Conservation (phyloP, 2,113 vertebrate species). For the Tympanuchus pallidicinctus region DNA sequence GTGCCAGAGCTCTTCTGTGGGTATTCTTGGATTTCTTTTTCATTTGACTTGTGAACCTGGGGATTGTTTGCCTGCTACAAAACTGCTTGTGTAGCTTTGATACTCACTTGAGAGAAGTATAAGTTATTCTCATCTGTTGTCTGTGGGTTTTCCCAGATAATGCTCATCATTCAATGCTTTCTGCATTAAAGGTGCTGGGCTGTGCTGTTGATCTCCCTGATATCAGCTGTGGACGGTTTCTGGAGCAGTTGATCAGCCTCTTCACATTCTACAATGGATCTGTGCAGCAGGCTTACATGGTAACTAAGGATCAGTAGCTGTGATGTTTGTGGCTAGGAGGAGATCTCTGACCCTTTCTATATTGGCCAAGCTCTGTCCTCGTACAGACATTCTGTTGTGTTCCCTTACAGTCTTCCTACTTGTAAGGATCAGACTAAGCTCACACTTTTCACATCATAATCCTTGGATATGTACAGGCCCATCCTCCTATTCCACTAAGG, state of each 20-base stretch:
- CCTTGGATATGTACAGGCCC: too few species aligned
- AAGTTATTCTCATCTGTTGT: neutral
- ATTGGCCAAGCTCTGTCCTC: neutral
- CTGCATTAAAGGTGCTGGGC: constrained; percentile 83
- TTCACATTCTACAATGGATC: constrained; percentile 92
- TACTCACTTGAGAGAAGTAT: rapidly evolving
- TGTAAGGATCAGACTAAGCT: neutral
- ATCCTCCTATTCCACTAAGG: rapidly evolving
- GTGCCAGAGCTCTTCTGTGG: neutral
- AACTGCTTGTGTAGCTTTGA: neutral
- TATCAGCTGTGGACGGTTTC: constrained; percentile 83
- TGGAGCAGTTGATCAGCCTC: constrained; percentile 88
- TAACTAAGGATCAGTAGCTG: constrained; percentile 18
- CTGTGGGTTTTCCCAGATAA: neutral
- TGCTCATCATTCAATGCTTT: rapidly evolving
- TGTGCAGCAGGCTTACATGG: constrained; percentile 83
- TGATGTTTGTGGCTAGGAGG: neutral
- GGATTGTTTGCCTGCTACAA: neutral
- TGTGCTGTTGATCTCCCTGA: constrained; percentile 87
- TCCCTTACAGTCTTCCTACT: neutral
- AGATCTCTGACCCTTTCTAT: rapidly evolving
- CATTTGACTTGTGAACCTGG: neutral
- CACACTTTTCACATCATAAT: too few species aligned
- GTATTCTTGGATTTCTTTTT: neutral
- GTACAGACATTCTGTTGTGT: rapidly evolving